Conservation (phyloP, 1,140 invertebrate genomes). For the Drosophila tani region DNA sequence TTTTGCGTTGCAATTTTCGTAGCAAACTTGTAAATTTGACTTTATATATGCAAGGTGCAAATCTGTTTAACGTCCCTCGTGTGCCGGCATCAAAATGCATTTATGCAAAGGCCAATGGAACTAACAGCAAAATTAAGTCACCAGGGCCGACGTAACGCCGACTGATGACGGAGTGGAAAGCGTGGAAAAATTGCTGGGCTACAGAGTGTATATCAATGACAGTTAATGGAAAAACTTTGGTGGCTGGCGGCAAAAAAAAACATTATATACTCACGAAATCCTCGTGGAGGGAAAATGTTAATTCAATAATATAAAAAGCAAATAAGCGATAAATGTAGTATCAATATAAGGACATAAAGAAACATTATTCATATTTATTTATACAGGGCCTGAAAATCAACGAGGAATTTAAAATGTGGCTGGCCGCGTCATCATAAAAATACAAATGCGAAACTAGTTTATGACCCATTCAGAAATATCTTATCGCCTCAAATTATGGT, state of each 20-base stretch:
- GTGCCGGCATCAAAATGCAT: slow-evolving; percentile 72
- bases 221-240: slow-evolving; percentile 20
- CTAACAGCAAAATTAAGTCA: slow-evolving; percentile 62
- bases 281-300: slow-evolving; percentile 5
- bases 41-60: slow-evolving; percentile 76
- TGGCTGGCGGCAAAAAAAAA: slow-evolving; percentile 6
- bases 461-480: slow-evolving; percentile 16
- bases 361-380: background rate
- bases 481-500: slow-evolving; percentile 6
- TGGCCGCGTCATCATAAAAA: background rate
- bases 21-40: slow-evolving; percentile 73
- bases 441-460: slow-evolving; percentile 13
- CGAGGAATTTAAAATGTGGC: background rate
- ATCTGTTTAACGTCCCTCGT: slow-evolving; percentile 71
- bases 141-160: slow-evolving; percentile 17
- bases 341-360: background rate
- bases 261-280: background rate
- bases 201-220: slow-evolving; percentile 25
- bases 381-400: background rate
- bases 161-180: slow-evolving; percentile 35
- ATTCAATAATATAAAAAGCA: slow-evolving; percentile 14
- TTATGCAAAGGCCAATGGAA: slow-evolving; percentile 72
- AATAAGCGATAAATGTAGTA: background rate
- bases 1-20: slow-evolving; percentile 74
- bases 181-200: slow-evolving; percentile 11